A percentile compares a stretch with the other conserved stretches of the same genome.
These are phyloP conservation scores for Mionectes macconnelli DNA, from an alignment of 2,113 vertebrate species.

Conservation along the genomic window DNA sequence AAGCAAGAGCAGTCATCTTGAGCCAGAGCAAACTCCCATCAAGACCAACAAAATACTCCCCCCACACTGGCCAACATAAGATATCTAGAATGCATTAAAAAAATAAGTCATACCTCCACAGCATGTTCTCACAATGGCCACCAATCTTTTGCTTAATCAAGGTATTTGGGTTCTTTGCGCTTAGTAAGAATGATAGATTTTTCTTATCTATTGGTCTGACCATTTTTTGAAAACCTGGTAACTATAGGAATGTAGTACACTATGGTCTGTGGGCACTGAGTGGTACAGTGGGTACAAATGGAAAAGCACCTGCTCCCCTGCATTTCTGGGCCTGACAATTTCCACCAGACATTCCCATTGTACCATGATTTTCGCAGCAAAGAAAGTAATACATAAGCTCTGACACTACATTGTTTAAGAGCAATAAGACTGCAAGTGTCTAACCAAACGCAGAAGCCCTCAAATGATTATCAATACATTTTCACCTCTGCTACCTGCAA, in stretches of 20 bases:
- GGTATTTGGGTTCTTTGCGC: not conserved
- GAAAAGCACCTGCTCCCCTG: not conserved
- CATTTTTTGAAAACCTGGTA: not conserved
- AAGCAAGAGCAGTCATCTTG: not conserved
- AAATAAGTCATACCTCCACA: not conserved
- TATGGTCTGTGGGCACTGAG: not conserved
- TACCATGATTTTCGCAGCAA: not conserved
- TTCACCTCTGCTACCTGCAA: not conserved
- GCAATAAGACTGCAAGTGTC: not conserved
- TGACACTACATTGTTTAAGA: not conserved
- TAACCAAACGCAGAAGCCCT: not conserved
- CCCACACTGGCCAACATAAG: not conserved
- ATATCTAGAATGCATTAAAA: not conserved
- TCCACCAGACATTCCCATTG: not conserved
- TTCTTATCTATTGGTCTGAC: not conserved
- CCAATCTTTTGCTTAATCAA: not conserved
- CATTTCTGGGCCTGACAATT: not conserved
- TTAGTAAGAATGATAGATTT: not conserved
- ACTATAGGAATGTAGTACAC: not conserved
- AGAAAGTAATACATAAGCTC: not conserved
- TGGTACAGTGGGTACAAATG: not conserved
- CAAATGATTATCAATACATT: not conserved
- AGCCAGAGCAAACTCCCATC: not conserved
- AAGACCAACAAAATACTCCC: not conserved
- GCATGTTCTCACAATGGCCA: rapidly evolving